These are phyloP conservation scores for Karalla daura DNA, from an alignment of 2,797 vertebrate genomes.

Conservation along the genomic window DNA sequence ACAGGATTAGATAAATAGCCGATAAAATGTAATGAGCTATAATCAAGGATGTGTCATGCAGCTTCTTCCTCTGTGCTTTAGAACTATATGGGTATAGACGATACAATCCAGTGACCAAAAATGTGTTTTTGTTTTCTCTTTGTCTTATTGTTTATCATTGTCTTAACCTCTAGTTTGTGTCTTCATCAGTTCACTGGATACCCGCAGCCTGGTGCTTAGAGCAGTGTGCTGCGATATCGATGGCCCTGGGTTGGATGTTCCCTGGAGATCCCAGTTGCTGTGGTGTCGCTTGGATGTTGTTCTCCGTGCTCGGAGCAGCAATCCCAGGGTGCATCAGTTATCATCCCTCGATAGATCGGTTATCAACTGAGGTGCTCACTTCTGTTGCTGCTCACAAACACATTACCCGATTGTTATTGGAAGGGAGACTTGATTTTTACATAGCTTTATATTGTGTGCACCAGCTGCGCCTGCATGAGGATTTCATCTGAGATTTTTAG, in stretches of 20 bases:
- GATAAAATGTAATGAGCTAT: neutral
- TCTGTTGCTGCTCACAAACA: conserved; percentile 44
- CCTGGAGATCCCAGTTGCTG: conserved; percentile 63
- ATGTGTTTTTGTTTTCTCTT: too few species aligned
- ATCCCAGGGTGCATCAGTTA: conserved; percentile 50
- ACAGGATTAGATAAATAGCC: neutral
- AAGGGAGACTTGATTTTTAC: conserved; percentile 20
- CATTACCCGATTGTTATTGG: neutral
- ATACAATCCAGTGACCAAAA: too few species aligned
- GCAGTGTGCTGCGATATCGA: conserved; percentile 6
- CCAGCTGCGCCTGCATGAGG: neutral
- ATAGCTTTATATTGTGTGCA: conserved; percentile 1
- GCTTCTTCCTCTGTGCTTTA: neutral
- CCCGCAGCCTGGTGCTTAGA: conserved; percentile 13
- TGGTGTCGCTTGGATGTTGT: conserved; percentile 62
- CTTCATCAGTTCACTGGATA: neutral
- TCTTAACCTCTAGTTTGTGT: neutral
- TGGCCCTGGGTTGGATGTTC: conserved; percentile 27
- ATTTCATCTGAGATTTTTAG: conserved; percentile 10
- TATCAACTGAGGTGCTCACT: conserved; percentile 53
- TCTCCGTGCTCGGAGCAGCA: conserved; percentile 43
- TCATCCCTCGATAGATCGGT: conserved; percentile 60
- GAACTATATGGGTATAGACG: too few species aligned
- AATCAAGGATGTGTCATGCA: neutral
- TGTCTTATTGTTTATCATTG: too few species aligned